Evolutionary conservation across 2,113 vertebrate species (phyloP).

Genomic region (Bolborhynchus lineola): DNA sequence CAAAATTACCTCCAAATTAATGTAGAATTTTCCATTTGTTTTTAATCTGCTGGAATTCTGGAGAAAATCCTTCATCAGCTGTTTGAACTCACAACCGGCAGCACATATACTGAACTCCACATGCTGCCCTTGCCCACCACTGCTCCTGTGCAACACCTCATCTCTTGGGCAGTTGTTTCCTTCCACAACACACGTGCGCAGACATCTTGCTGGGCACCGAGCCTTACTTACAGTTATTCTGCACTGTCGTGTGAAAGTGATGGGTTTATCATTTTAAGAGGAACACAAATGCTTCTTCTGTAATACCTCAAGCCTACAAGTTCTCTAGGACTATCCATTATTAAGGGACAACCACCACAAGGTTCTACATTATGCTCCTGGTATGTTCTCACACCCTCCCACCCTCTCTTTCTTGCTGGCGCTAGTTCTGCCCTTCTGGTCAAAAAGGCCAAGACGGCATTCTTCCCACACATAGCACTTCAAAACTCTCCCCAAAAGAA

Average conservation of each 20-base stretch:
- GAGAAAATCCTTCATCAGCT: neutral
- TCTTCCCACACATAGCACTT: rapidly evolving
- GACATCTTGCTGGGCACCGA: rapidly evolving
- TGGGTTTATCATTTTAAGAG: neutral
- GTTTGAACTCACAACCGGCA: neutral
- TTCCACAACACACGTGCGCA: rapidly evolving
- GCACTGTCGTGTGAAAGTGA: rapidly evolving
- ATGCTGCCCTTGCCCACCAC: rapidly evolving
- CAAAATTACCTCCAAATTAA: neutral
- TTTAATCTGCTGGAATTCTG: neutral
- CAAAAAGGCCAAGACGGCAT: too few relatives aligned
- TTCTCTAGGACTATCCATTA: neutral
- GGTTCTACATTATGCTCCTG: too few relatives aligned
- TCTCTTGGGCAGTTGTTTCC: rapidly evolving
- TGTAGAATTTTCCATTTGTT: neutral
- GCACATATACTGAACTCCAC: rapidly evolving
- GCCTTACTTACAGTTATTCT: rapidly evolving
- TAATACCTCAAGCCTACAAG: rapidly evolving
- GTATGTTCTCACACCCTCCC: too few relatives aligned
- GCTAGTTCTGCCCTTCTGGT: neutral
- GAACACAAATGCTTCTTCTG: rapidly evolving
- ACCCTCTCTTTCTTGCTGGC: neutral
- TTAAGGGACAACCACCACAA: neutral
- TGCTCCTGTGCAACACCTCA: neutral
- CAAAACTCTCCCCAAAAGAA: rapidly evolving